Evolutionary conservation across 2,797 vertebrate species (phyloP).

Genomic region (Myotis planiceps): DNA sequence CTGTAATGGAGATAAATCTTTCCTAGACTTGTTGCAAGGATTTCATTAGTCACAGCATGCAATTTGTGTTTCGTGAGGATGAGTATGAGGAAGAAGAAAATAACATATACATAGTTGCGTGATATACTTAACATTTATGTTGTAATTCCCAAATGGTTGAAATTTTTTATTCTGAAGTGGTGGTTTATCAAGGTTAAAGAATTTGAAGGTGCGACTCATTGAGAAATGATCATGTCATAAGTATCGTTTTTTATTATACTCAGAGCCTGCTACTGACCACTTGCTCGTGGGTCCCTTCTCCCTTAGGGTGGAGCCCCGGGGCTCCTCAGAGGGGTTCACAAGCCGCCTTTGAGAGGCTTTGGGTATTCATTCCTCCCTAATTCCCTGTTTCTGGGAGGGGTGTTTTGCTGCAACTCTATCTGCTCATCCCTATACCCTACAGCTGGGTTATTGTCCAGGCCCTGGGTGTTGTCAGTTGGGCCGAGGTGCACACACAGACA

Average conservation of each 20-base stretch:
- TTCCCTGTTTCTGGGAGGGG: background rate
- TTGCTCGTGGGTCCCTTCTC: background rate
- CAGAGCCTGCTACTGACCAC: background rate
- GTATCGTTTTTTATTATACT: background rate
- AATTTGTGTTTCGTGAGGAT: background rate
- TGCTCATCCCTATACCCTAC: background rate
- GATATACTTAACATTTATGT: background rate
- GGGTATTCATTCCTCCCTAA: background rate
- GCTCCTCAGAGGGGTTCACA: background rate
- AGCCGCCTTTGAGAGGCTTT: background rate
- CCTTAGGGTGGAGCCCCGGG: background rate
- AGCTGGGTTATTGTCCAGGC: background rate
- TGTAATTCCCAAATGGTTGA: background rate
- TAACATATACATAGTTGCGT: background rate
- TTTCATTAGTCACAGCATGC: background rate
- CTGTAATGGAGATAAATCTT: background rate
- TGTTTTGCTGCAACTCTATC: background rate
- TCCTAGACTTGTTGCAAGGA: background rate
- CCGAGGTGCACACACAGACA: background rate
- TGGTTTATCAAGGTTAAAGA: background rate
- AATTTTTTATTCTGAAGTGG: background rate
- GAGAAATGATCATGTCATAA: background rate
- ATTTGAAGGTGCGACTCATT: background rate
- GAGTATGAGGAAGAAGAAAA: slow-evolving; percentile 6
- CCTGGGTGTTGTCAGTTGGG: background rate